Base-by-base conservation (phyloP, 2,888 invertebrate genomes). In the Eugnorisma glareosa region DNA sequence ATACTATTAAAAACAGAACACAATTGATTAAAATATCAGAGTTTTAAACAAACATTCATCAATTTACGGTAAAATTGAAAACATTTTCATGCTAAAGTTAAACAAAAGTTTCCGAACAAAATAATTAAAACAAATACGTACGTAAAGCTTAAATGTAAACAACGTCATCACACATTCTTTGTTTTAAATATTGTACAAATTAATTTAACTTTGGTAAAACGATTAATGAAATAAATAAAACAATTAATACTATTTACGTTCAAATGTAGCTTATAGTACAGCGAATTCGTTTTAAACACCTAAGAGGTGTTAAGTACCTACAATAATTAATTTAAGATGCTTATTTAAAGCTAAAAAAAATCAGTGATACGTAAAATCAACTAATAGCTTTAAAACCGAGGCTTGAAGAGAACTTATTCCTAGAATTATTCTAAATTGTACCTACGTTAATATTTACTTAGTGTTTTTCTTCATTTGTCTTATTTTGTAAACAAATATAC, bases 311-410 rank as follows among this genome's bases (percentile, higher is more conserved):
- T 51, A 67, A 81, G 7, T 59, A 37, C 64, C 64, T 40, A 64
- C n/a, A 40, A 18, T 35, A 74, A 73, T 64, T 59, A 40, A 66
- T 59, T 80, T 61, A 67, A 82, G 35, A 68, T 35, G 35, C 54
- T 77, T 59, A 64, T 70, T 61, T 54, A 69, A 73, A 82, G 69
- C 72, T 85, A 68, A 54, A 75, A 82, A 82, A 85, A 86, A 78
- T 75, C 66, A 77, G 73, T 71, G 70, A 85, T 73, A 78, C 61
- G 69, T 82, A 79, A 73, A 74, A 61, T 70, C 54, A 61, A 67
- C 61, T 79, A 86, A 75, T 78, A 71, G 73, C 79, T 69, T 69
- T 73, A 48, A 67, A 82, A 69, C 69, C 15, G 61, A 81, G 70
- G 72, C 43, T 68, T 24, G 45, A 70, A 78, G 35, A 51, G 43